Base-by-base conservation (phyloP, 1,140 invertebrate genomes). In the Oncopeltus fasciatus region DNA sequence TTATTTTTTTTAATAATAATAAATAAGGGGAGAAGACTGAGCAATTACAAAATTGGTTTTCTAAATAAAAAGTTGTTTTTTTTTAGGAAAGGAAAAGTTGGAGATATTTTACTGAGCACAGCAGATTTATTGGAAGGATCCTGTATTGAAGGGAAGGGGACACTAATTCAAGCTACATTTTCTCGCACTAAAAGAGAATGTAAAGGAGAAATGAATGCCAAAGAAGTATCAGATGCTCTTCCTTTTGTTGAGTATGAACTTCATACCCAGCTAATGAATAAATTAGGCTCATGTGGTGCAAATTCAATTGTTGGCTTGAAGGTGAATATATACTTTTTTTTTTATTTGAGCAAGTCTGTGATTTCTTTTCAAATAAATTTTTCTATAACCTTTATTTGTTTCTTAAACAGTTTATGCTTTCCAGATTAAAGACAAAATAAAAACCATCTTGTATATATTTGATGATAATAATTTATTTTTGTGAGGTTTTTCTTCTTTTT, bases 191-290 rank as follows among this genome's bases (percentile, higher is more conserved):
- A 94, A 68, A 81, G 83, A 63, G 90, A 92, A 68, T 73, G 84
- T 9, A 82, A 85, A 53, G 85, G 88, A 1, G 93, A 96, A 76
- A 78, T 87, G 1, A 91, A 89, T 71, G 94, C 94, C 2, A 88
- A 94, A 71, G 92, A 97, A 75, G 90, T 97, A 61, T 95, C 92
- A 5, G 89, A 92, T 73, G 83, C 86, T 61, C 74, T 98, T 46
- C 95, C 95, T 1, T 97, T 98, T 74, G 72, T 98, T 47, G 93
- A 98, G 73, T 97, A 96, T 74, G 95, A 98, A 72, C 75, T 98
- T 27, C 92, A 98, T 72, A 84, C 90, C 65, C 81, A 95, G 68
- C 75, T 97, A 12, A 79, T 95, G 1, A 93, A 92, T 69, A 97
- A 95, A 73, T 74, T 97, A 0, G 85, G 89, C 72, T 86, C 94